Conservation (phyloP, 1,140 invertebrate genomes). For the Thaumetopoea pityocampa region DNA sequence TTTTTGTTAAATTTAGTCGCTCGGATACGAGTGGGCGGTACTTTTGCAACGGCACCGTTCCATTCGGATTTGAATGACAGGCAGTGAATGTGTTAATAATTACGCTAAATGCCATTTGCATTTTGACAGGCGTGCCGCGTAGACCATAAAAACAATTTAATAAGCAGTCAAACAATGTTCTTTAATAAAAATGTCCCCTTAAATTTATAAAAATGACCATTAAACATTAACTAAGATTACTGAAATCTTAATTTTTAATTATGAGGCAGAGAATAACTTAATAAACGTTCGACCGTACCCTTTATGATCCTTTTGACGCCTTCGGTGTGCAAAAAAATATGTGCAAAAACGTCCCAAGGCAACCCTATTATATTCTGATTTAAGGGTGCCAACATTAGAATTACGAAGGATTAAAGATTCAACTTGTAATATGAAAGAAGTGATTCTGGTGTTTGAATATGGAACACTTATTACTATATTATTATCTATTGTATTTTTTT, state of each 20-base stretch:
- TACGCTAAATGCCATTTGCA: too few species aligned
- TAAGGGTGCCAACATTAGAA: slow-evolving; percentile 16
- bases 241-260: slow-evolving; percentile 62
- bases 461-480: too few species aligned
- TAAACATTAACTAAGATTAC: slow-evolving; percentile 46
- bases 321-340: slow-evolving; percentile 50
- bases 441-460: too few species aligned
- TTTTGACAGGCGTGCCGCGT: not conserved
- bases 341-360: slow-evolving; percentile 16
- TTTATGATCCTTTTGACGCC: slow-evolving; percentile 51
- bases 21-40: too few species aligned
- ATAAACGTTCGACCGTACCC: slow-evolving; percentile 28
- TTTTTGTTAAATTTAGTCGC: too few species aligned
- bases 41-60: too few species aligned
- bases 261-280: slow-evolving; percentile 39
- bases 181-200: slow-evolving; percentile 23
- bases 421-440: too few species aligned
- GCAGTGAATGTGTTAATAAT: too few species aligned
- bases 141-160: slow-evolving; percentile 40
- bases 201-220: slow-evolving; percentile 29
- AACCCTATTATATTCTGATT: slow-evolving; percentile 21
- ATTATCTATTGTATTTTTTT: too few species aligned
- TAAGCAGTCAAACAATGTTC: slow-evolving; percentile 44
- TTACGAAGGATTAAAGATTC: too few species aligned
- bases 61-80: too few species aligned